phyloP scores from a whole-genome alignment of 2,888 invertebrate species.

The Phaonia tiefii region DNA sequence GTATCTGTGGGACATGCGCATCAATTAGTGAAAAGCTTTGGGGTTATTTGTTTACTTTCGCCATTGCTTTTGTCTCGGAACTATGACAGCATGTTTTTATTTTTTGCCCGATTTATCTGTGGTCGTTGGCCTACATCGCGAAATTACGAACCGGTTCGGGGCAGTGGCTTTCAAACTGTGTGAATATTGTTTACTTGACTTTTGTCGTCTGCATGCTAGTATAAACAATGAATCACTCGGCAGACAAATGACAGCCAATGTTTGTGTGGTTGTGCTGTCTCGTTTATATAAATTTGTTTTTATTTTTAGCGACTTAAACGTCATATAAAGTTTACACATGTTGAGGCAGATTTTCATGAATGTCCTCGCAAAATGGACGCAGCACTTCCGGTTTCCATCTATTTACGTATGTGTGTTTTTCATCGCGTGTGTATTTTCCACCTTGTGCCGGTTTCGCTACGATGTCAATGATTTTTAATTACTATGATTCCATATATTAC shows the following conservation, averaged over 20 bases:
- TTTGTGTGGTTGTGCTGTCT: neutral
- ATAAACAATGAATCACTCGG: slow-evolving; percentile 9
- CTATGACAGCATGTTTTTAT: slow-evolving; percentile 24
- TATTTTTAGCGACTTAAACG: slow-evolving; percentile 16
- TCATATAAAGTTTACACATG: neutral
- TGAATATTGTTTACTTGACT: slow-evolving; percentile 8
- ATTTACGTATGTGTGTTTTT: neutral
- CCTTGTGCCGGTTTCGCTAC: slow-evolving; percentile 5
- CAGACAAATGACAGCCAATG: slow-evolving; percentile 20
- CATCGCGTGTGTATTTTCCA: slow-evolving; percentile 50
- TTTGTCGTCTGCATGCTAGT: neutral
- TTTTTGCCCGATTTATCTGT: slow-evolving; percentile 23
- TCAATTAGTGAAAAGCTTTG: neutral
- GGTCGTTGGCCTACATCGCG: slow-evolving; percentile 26
- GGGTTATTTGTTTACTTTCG: slow-evolving; percentile 21
- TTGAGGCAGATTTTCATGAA: neutral
- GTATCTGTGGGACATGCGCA: slow-evolving; percentile 32
- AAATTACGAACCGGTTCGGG: neutral
- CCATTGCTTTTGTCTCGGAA: neutral
- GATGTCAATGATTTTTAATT: neutral
- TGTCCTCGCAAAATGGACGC: slow-evolving; percentile 15
- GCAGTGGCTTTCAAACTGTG: slow-evolving; percentile 65
- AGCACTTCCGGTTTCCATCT: slow-evolving; percentile 43
- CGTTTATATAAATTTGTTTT: neutral
- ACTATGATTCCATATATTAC: neutral